These are phyloP conservation scores for Prosopocoilus inquinatus DNA, from an alignment of 2,888 invertebrate genomes.

Conservation along the genomic window DNA sequence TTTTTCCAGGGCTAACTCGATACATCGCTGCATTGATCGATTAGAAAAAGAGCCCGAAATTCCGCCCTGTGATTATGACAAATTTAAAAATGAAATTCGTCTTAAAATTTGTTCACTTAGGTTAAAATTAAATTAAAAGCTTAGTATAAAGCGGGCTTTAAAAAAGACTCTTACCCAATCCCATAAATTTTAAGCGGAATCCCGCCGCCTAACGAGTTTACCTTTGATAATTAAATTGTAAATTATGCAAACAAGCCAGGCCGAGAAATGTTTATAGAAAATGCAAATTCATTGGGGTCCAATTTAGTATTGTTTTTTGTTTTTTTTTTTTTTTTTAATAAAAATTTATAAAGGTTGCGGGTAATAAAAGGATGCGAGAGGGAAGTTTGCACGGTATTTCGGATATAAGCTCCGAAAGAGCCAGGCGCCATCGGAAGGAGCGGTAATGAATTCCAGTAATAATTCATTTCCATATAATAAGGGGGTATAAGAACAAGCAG, in stretches of 20 bases:
- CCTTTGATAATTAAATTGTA: neutral
- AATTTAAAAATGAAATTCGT: no score
- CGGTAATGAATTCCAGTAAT: slow-evolving; percentile 23
- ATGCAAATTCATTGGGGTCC: slow-evolving; percentile 11
- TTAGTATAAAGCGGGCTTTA: no score
- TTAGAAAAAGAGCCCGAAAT: no score
- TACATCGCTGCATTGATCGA: no score
- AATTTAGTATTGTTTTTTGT: slow-evolving; percentile 9
- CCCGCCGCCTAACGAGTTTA: no score
- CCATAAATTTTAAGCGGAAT: no score
- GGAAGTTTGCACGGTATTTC: neutral
- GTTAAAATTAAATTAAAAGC: no score
- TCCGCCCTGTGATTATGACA: no score
- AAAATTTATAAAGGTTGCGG: slow-evolving; percentile 7
- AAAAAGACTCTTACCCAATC: no score
- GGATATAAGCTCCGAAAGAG: neutral
- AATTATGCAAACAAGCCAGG: slow-evolving; percentile 8
- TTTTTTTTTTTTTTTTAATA: slow-evolving; percentile 7
- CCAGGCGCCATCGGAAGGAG: slow-evolving; percentile 10
- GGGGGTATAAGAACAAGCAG: slow-evolving; percentile 5
- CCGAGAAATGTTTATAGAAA: slow-evolving; percentile 12
- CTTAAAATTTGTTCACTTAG: no score
- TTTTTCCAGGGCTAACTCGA: no score
- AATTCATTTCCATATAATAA: slow-evolving; percentile 27
- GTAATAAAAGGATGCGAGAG: slow-evolving; percentile 5